Evolutionary conservation across 2,113 vertebrate species (phyloP).

Genomic region (Riparia riparia): DNA sequence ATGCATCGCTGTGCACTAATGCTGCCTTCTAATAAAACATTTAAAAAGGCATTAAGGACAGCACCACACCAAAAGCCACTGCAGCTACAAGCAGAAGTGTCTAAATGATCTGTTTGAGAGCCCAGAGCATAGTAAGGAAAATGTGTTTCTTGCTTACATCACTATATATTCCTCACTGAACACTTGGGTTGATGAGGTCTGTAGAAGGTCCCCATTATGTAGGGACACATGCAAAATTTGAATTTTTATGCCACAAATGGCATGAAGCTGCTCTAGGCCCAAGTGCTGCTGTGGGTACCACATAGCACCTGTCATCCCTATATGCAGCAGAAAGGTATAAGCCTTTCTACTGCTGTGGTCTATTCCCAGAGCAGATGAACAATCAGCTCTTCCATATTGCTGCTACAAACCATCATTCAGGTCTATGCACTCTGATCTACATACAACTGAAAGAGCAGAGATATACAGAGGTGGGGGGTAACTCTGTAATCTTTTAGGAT

Average conservation of each 20-base stretch:
- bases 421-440: neutral
- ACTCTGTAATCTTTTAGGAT: neutral
- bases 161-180: neutral
- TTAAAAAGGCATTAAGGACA: neutral
- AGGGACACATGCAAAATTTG: neutral
- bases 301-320: neutral
- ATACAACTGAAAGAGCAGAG: neutral
- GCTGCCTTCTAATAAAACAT: slow-evolving; percentile 6
- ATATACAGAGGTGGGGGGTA: neutral
- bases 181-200: neutral
- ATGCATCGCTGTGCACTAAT: neutral
- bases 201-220: neutral
- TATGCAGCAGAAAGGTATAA: neutral
- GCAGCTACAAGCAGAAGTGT: neutral
- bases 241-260: neutral
- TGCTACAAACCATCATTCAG: neutral
- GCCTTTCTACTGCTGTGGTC: neutral
- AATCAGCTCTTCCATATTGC: neutral
- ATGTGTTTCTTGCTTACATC: neutral
- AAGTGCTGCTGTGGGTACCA: accelerated
- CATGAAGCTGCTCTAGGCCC: neutral
- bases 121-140: neutral
- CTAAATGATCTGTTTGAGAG: neutral
- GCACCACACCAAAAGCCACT: neutral
- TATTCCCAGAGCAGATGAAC: neutral